Percentiles rank a stretch among this genome's conserved stretches.
These are phyloP conservation scores for Sander vitreus DNA, from an alignment of 2,113 vertebrate genomes.

Conservation along the genomic window DNA sequence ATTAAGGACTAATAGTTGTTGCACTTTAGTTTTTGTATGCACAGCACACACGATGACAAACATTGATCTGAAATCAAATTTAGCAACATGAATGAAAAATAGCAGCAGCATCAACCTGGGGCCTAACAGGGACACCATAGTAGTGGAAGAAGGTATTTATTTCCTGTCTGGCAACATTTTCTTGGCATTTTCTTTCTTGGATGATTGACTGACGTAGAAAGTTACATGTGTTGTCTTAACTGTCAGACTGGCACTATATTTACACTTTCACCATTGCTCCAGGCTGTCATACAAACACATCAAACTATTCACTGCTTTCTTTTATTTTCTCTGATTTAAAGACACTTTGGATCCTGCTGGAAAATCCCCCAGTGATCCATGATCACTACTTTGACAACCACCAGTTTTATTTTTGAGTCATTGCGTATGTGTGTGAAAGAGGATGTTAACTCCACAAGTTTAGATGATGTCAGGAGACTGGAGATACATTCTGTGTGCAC, in stretches of 20 bases:
- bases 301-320: background rate
- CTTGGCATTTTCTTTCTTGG: too few relatives aligned
- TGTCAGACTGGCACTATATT: background rate
- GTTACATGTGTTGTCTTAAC: background rate
- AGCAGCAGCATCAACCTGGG: too few relatives aligned
- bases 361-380: slow-evolving; percentile 12
- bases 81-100: too few relatives aligned
- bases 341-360: background rate
- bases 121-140: too few relatives aligned
- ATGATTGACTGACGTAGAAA: background rate
- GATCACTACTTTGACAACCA: slow-evolving; percentile 11
- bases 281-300: slow-evolving; percentile 3
- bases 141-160: too few relatives aligned
- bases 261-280: background rate
- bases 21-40: too few relatives aligned
- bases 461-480: slow-evolving; percentile 6
- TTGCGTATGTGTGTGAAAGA: background rate
- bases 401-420: slow-evolving; percentile 14
- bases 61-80: too few relatives aligned
- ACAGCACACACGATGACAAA: too few relatives aligned
- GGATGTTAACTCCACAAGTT: background rate
- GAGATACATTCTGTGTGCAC: slow-evolving; percentile 4
- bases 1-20: too few relatives aligned
- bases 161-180: background rate
- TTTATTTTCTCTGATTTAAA: background rate